Base-by-base conservation (phyloP, 2,113 vertebrate species). In the Tupaia tana region DNA sequence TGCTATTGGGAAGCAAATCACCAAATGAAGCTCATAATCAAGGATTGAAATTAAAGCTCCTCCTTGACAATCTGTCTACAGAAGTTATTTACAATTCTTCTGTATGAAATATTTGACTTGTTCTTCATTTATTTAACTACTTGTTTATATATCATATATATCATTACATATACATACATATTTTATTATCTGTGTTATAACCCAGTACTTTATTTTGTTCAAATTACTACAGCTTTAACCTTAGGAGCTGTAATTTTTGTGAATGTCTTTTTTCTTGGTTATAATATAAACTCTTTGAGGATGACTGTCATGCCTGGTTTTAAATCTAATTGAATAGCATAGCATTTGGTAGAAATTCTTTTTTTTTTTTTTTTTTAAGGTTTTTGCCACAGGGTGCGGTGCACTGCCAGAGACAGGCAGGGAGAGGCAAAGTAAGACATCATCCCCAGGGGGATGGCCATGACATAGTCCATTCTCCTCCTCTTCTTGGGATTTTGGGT, bases 121-220 rank as follows among this genome's bases (percentile, higher is more conserved):
- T 15, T 58, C 58, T 22, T 73, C 19, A 27, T 54, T 34, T 63
- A 61, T 52, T 70, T 73, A 71, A 25, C 34, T 15, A 56, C 12
- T 61, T 18, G 59, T 89, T 91, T 71, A 58, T 75, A 43, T 43
- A 43, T 43, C 43, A 43, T 43, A 43, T 43, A 43, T 43, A n/a
- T 89, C 56, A 73, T 59, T 71, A 67, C 75, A 25, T 5, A 25
- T 14, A 31, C 18, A 31, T 25, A 31, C 29, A 59, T 43, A 83
- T 80, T 56, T 78, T 83, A 74, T 78, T 86, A 31, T 74, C 73
- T 89, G 34, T 82, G 16, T 88, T 93, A 67, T 3, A 78, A 83
- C 25, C 13, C 13, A 54, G 12, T 91, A 69, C 25, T 56, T 88
- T 81, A 88, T 58, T 93, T 93, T 92, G 8, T 24, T 87, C 24